Conservation (phyloP, 2,113 vertebrate genomes). For the Athene noctua region DNA sequence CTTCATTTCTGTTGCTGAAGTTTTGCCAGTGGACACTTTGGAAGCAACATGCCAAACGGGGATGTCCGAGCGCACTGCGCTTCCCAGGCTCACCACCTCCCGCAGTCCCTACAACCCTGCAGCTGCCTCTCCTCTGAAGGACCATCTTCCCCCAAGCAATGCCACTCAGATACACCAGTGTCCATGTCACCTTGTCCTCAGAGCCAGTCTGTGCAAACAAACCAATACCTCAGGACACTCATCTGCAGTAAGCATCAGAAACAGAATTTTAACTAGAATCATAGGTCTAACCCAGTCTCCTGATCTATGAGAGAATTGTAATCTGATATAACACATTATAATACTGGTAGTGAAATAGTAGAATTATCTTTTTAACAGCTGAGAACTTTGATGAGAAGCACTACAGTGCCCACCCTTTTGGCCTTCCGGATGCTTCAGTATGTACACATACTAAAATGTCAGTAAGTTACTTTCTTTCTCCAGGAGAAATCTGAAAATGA, state of each 20-base stretch:
- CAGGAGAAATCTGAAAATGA: neutral
- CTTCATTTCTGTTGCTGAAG: neutral
- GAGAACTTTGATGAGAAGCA: neutral
- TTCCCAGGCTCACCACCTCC: neutral
- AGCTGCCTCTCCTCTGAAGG: neutral
- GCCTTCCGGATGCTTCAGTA: neutral
- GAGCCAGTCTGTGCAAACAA: neutral
- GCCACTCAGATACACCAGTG: neutral
- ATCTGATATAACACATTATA: neutral
- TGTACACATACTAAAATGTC: neutral
- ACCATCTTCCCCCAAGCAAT: neutral
- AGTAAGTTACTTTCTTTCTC: neutral
- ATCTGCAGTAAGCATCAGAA: neutral
- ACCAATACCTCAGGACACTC: neutral
- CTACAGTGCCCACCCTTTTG: neutral
- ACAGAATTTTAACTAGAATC: neutral
- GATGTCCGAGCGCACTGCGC: neutral
- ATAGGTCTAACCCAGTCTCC: neutral
- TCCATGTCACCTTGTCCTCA: neutral
- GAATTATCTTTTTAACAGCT: neutral
- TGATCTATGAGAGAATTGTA: neutral
- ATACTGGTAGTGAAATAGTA: neutral
- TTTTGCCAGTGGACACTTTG: neutral
- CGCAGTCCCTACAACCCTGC: accelerated
- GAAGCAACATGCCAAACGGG: accelerated